Conservation (phyloP, 1,140 invertebrate species). For the Drosophila mauritiana region DNA sequence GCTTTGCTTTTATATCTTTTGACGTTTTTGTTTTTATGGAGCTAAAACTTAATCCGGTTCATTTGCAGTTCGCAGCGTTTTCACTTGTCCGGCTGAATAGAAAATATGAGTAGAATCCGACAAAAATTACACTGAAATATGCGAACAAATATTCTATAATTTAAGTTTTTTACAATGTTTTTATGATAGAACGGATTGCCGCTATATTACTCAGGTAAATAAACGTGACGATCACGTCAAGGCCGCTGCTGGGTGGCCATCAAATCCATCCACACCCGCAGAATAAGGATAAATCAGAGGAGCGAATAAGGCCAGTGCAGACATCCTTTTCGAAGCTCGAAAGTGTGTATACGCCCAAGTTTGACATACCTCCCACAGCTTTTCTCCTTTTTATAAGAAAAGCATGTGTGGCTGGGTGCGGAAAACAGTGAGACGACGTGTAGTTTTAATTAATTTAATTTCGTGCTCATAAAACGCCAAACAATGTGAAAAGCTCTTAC, state of each 20-base stretch:
- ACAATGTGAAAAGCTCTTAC: constrained; percentile 63
- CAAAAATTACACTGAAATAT: not conserved
- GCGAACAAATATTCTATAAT: not conserved
- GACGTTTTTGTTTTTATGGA: constrained; percentile 9
- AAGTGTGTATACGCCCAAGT: constrained; percentile 30
- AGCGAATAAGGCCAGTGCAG: constrained; percentile 10
- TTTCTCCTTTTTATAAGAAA: constrained; percentile 5
- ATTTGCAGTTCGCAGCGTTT: constrained; percentile 47
- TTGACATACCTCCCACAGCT: constrained; percentile 32
- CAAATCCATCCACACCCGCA: constrained; percentile 3
- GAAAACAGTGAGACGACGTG: constrained; percentile 25
- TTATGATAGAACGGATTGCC: no score
- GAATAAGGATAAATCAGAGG: constrained; percentile 33
- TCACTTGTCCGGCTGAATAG: constrained; percentile 1
- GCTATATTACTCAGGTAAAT: no score
- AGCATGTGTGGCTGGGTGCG: constrained; percentile 19
- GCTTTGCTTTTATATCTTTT: constrained; percentile 18
- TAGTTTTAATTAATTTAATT: constrained; percentile 82
- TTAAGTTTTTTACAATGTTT: no score
- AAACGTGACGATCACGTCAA: no score
- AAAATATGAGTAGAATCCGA: constrained; percentile 23
- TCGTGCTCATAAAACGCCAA: constrained; percentile 72
- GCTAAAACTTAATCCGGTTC: constrained; percentile 50
- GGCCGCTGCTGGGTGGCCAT: not conserved
- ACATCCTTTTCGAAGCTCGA: constrained; percentile 23